Conservation (phyloP, 2,797 vertebrate species). For the Euphonia xanthogaster region DNA sequence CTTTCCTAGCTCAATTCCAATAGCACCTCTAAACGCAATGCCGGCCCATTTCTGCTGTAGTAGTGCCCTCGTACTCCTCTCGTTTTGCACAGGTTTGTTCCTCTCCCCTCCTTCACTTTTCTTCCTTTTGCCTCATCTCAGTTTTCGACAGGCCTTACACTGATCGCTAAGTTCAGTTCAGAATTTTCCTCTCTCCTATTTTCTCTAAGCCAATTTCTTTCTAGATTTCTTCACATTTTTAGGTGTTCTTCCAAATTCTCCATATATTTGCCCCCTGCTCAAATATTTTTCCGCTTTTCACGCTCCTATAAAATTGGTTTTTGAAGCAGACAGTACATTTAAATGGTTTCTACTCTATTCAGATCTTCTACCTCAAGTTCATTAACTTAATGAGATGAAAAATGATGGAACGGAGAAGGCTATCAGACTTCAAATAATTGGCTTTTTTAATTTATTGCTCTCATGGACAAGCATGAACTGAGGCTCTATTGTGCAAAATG, state of each 20-base stretch:
- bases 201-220: background rate
- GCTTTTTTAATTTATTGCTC: constrained; percentile 49
- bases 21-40: background rate
- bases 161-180: background rate
- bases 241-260: background rate
- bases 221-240: background rate
- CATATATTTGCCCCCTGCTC: background rate
- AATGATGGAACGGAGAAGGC: background rate
- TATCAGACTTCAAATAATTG: constrained; percentile 44
- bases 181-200: background rate
- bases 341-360: background rate
- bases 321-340: background rate
- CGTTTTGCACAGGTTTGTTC: background rate
- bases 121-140: background rate
- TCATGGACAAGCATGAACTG: background rate
- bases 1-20: background rate
- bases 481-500: background rate
- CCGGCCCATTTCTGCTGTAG: background rate
- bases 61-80: background rate
- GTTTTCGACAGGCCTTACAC: background rate
- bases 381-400: constrained; percentile 48
- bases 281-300: background rate
- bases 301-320: background rate
- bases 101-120: background rate
- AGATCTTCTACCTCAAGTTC: constrained; percentile 25